phyloP scores from a whole-genome alignment of 37 sponge, comb jelly and placozoan species.

The Crambe crambe region DNA sequence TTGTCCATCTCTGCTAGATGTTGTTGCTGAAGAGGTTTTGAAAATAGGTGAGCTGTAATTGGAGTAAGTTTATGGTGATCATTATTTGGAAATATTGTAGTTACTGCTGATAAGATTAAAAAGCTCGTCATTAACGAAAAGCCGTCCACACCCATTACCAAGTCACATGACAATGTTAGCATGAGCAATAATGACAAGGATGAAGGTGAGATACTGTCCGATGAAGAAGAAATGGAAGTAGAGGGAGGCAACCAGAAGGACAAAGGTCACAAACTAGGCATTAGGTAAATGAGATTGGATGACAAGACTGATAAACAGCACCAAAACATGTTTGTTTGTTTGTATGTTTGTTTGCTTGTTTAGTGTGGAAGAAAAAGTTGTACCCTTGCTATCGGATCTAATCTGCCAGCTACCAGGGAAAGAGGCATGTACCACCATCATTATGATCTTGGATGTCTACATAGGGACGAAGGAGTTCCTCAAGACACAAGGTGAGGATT shows the following conservation, averaged over 20 bases:
- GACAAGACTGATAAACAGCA: neutral
- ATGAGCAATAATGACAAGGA: slow-evolving; percentile 10
- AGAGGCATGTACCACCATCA: slow-evolving; percentile 14
- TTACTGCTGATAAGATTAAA: slow-evolving; percentile 6
- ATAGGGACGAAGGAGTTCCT: neutral
- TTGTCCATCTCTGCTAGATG: slow-evolving; percentile 1
- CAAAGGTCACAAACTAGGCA: neutral
- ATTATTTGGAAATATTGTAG: neutral
- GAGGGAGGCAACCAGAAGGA: neutral
- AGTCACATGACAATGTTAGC: slow-evolving; percentile 6
- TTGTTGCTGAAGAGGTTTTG: neutral
- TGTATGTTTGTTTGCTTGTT: neutral
- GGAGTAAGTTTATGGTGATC: neutral
- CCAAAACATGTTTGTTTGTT: too few species aligned
- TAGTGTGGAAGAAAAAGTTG: slow-evolving; percentile 42
- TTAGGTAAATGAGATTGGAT: neutral
- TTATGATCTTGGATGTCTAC: slow-evolving; percentile 2
- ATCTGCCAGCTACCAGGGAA: slow-evolving; percentile 19
- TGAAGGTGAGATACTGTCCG: slow-evolving; percentile 32
- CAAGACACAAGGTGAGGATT: slow-evolving; percentile 26
- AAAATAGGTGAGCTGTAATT: neutral
- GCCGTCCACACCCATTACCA: slow-evolving; percentile 7
- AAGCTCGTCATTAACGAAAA: neutral
- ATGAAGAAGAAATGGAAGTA: slow-evolving; percentile 29
- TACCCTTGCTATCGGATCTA: slow-evolving; percentile 5